Evolutionary conservation across 2,797 vertebrate species (phyloP), one percentile per base, ranked within the genome.

Genomic region (Perodicticus potto): DNA sequence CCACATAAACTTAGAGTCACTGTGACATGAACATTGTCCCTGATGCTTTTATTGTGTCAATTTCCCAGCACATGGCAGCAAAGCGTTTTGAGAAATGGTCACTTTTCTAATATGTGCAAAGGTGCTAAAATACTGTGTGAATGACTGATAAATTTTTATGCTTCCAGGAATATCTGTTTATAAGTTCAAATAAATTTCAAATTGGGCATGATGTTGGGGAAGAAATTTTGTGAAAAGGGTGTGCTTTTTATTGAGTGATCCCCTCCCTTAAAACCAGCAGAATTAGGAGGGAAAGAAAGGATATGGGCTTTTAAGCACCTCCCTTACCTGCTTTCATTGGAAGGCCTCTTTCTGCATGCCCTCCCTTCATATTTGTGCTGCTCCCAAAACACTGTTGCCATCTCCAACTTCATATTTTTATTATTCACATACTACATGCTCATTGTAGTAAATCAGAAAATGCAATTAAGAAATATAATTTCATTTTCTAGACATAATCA

Each of bases 131-230:
- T 53, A 69, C 65, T 93, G 88, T 55, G 14, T 83, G 40, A 88
- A 76, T 83, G 19, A 43, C 49, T 74, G 78, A 45, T n/a, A 94
- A 74, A 86, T 67, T 40, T 53, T 74, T 72, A 55, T 49, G 20
- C 14, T 80, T 63, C 63, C 9, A 49, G 19, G 34, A 25, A 55
- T 78, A 65, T 61, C 57, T 73, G 16, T 40, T 93, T 93, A 89
- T 83, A 55, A 70, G 20, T 49, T 91, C 25, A 37, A 96, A 86
- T 61, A 89, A 67, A 84, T 86, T 93, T 94, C 55, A 81, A 73
- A 84, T 74, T 91, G 37, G 40, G 59, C n/a, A 85, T 5, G 85
- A 89, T 12, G 49, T 61, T 81, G 25, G 80, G 67, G 34, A 86
- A 77, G 32, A 69, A 40, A 37, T 81, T 61, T 25, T 67, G 27